Percentiles rank a stretch among this genome's conserved stretches.
Evolutionary conservation across 2,113 vertebrate genomes (phyloP).

Genomic region (Brachirus orientalis): DNA sequence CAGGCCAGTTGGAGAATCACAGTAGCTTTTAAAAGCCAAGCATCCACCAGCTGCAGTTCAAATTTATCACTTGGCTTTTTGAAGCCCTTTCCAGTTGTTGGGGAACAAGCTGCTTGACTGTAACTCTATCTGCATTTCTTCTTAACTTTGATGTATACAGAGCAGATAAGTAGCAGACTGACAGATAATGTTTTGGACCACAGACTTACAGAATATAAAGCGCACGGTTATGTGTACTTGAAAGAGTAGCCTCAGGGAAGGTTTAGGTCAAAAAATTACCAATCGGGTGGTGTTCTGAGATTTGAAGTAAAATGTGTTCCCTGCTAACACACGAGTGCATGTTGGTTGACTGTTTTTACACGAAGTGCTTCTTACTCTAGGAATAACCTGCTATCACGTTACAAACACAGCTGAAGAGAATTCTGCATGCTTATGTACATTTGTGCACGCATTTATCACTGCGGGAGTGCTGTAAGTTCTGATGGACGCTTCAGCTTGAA

Average conservation of each 20-base stretch:
- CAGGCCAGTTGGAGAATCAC: constrained; percentile 1
- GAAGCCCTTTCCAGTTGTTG: constrained; percentile 40
- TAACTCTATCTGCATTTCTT: constrained; percentile 37
- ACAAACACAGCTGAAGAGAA: constrained; percentile 16
- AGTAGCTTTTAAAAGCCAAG: constrained; percentile 17
- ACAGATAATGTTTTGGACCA: constrained; percentile 1
- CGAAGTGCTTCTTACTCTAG: constrained; percentile 12
- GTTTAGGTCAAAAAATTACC: no score
- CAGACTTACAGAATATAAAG: constrained; percentile 8
- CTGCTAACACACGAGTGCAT: constrained; percentile 2
- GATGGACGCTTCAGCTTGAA: no score
- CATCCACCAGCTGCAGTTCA: constrained; percentile 52
- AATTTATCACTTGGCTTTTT: constrained; percentile 37
- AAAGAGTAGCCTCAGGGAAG: neutral
- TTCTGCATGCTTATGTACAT: neutral
- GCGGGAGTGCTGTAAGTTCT: no score
- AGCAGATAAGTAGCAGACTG: constrained; percentile 18
- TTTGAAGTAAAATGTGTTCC: neutral
- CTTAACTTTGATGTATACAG: constrained; percentile 5
- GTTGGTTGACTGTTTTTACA: constrained; percentile 12
- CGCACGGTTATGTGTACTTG: neutral
- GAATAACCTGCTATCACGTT: constrained; percentile 51
- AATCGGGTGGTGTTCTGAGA: constrained; percentile 3
- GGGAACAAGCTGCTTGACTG: constrained; percentile 20
- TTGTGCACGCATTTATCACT: neutral